These are phyloP conservation scores for Chelmon rostratus DNA, from an alignment of 2,797 vertebrate species.

Conservation along the genomic window DNA sequence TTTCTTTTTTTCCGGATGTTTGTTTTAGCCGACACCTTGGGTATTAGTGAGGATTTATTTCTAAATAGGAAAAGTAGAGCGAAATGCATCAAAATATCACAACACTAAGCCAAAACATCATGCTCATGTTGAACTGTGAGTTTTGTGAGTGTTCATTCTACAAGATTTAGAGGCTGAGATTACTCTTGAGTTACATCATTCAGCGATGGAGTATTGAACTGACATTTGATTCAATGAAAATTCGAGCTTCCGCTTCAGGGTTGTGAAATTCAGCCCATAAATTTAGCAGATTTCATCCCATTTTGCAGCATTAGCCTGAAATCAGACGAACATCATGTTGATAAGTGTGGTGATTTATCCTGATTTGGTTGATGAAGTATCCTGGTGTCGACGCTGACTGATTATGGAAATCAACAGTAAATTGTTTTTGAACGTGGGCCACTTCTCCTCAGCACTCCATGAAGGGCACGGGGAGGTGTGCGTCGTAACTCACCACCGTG, in stretches of 20 bases:
- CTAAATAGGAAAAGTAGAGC: neutral
- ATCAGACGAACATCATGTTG: conserved; percentile 48
- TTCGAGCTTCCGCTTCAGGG: neutral
- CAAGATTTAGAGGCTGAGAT: neutral
- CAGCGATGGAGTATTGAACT: neutral
- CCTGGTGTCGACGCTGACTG: conserved; percentile 64
- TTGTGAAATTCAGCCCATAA: neutral
- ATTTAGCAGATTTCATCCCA: conserved; percentile 16
- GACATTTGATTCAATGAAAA: neutral
- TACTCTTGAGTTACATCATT: neutral
- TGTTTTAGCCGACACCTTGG: no score
- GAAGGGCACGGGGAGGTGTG: conserved; percentile 92
- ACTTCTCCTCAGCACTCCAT: conserved; percentile 84
- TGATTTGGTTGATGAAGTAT: conserved; percentile 72
- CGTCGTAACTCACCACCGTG: conserved; percentile 75
- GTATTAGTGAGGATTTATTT: neutral
- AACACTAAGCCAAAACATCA: neutral
- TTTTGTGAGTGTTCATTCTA: neutral
- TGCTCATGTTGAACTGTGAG: neutral
- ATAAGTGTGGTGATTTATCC: conserved; percentile 69
- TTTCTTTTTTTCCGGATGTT: neutral
- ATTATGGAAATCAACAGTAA: conserved; percentile 82
- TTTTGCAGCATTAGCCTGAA: conserved; percentile 38
- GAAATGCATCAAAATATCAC: neutral
- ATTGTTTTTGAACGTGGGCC: conserved; percentile 81